Conservation (phyloP, 1,140 invertebrate genomes). For the Dermatophagoides farinae region DNA sequence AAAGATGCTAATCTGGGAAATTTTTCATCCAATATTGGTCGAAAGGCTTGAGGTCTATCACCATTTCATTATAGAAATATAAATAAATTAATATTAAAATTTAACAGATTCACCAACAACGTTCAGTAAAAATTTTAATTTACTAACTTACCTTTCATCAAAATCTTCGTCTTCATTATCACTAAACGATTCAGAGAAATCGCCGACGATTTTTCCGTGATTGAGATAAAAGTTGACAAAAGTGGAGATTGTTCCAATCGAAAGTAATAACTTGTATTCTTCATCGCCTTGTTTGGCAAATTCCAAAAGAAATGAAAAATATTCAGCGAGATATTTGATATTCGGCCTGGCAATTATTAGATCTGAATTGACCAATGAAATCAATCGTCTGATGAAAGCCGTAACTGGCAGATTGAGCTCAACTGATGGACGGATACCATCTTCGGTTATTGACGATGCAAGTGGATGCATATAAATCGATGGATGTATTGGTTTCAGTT, state of each 20-base stretch:
- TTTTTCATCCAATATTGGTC: conserved; percentile 18
- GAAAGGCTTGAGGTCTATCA: not conserved
- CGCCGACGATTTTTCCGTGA: conserved; percentile 27
- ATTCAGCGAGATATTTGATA: conserved; percentile 67
- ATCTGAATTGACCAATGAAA: conserved; percentile 46
- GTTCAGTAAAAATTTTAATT: too few species aligned
- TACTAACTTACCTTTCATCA: conserved; percentile 34
- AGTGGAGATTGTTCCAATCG: conserved; percentile 62
- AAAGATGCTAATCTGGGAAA: conserved; percentile 56
- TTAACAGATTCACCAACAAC: too few species aligned
- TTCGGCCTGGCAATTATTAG: conserved; percentile 43
- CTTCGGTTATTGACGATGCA: not conserved
- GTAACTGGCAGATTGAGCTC: conserved; percentile 72
- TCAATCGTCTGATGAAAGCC: conserved; percentile 63
- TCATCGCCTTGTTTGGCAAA: conserved; percentile 87
- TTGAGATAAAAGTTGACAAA: conserved; percentile 80
- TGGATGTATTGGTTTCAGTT: conserved; percentile 50
- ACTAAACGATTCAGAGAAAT: conserved; percentile 29
- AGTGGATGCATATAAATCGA: conserved; percentile 37
- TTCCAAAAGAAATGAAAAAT: conserved; percentile 71
- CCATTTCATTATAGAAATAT: not conserved
- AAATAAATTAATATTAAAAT: too few species aligned
- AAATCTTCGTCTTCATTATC: conserved; percentile 58
- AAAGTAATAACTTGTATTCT: conserved; percentile 63
- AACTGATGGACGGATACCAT: conserved; percentile 24